phyloP scores from a whole-genome alignment of 2,113 vertebrate species.

The Tetraodon nigroviridis region DNA sequence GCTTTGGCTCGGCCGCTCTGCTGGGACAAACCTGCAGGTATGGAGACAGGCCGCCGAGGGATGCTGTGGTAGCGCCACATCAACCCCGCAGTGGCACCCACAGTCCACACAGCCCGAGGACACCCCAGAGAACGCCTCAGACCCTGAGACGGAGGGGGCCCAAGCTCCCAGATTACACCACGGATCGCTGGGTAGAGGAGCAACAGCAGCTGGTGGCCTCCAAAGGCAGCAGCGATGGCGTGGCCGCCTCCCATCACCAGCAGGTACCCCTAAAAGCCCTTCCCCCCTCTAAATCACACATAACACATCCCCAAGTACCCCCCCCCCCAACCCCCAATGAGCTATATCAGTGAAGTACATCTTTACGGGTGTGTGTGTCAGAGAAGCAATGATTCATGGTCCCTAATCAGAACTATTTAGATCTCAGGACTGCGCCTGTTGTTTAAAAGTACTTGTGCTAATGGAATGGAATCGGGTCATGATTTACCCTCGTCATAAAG shows the following conservation, averaged over 20 bases:
- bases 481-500: constrained; percentile 69
- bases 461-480: constrained; percentile 66
- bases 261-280: constrained; percentile 77
- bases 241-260: constrained; percentile 80
- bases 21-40: constrained; percentile 45
- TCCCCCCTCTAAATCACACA: constrained; percentile 30
- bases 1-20: constrained; percentile 23
- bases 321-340: constrained; percentile 31
- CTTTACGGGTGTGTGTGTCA: constrained; percentile 52
- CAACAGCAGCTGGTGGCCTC: constrained; percentile 84
- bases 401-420: constrained; percentile 53
- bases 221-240: constrained; percentile 76
- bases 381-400: constrained; percentile 45
- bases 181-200: constrained; percentile 82
- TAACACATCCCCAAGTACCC: constrained; percentile 15
- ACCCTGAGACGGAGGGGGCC: constrained; percentile 68
- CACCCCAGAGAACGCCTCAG: constrained; percentile 69
- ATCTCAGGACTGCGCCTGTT: constrained; percentile 31
- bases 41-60: constrained; percentile 37
- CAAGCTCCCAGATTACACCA: constrained; percentile 80
- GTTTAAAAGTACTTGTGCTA: constrained; percentile 64
- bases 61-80: constrained; percentile 20
- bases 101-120: constrained; percentile 65
- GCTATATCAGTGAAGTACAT: constrained; percentile 32
- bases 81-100: constrained; percentile 33